Base-by-base conservation (phyloP, 2,113 vertebrate species). In the Ascaphus truei region DNA sequence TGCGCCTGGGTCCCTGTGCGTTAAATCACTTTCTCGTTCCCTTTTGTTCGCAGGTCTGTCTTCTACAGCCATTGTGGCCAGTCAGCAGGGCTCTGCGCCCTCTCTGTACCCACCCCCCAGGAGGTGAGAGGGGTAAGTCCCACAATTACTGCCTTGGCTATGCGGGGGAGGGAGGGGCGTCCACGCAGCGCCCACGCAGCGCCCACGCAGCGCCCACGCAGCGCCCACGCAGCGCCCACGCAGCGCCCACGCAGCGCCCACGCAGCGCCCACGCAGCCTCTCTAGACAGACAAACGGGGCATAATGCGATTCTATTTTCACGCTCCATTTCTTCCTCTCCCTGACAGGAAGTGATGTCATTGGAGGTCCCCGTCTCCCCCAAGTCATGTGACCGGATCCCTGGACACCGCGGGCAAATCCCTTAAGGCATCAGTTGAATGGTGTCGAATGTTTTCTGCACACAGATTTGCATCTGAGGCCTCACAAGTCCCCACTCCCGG, bases 361-460 rank as follows among this genome's bases (percentile, higher is more conserved):
- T 55, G 86, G 84, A 91, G 85, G 84, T 86, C 89, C 89, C 88
- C 88, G 90, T 83, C 92, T 91, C 79, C 84, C 85, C 81, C 84
- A 72, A 89, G 93, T 90, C 89, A 92, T 92, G 89, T 96, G 95
- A 94, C 92, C 92, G 95, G 95, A 89, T 96, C 93, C 93, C 92
- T 87, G 93, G 90, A 86, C 91, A 91, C 88, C 79, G 82, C 36
- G 79, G 86, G 86, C 78, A 89, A 85, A 85, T 87, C 91, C 88
- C 87, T 86, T 87, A 91, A 92, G 89, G 93, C 94, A 94, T 96
- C 94, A 95, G 94, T 95, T 96, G 86, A 94, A 96, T 96, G 96
- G 94, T 95, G 90, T 91, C 34, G 53, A 20, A 16, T 20, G 20
- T 12, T 47, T 41, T 74, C 57, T 45, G 18, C 25, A 23, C 25